Evolutionary conservation across 2,113 vertebrate species (phyloP), one percentile per base, ranked within the genome.

Genomic region (Ibidorhyncha struthersii): DNA sequence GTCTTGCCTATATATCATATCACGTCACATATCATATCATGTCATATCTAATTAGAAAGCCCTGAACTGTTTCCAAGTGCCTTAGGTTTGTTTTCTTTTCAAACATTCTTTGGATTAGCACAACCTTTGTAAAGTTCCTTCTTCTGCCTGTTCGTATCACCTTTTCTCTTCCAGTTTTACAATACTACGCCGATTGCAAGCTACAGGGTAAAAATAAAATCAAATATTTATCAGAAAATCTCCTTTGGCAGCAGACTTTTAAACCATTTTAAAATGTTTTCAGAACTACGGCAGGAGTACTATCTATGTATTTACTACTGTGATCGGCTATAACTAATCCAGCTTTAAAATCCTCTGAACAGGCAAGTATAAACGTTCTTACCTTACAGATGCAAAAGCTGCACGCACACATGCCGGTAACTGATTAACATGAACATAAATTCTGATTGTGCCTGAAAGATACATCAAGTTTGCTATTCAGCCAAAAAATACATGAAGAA

Each of bases 61-160:
- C 70, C 58, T 91, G 69, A 94, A 84, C 71, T 72, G 43, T 50
- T 82, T 93, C 79, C 95, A 93, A 85, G 63, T 41, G 89, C 91
- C 86, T 83, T 52, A 66, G 52, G 84, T 76, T 93, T 91, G 61
- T 72, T 95, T 94, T 69, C 65, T 71, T 93, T 52, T 36, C 53
- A 67, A 89, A 65, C 25, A 9, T 40, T 70, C 43, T 77, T 12
- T 27, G 41, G 49, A 79, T 41, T 9, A 89, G 76, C 41, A 32
- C 32, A 73, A 67, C 19, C n/a, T 58, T 58, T 10, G 16, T 40
- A 10, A 72, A 66, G 92, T 63, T 76, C 49, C 65, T 69, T 66
- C 26, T 69, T 32, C 73, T 61, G n/a, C 30, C 14, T 53, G 45
- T 71, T 36, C 43, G 55, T 14, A 70, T 12, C 72, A 29, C 8